phyloP scores from a whole-genome alignment of 2,113 vertebrate genomes.

The Tachysurus vachellii region DNA sequence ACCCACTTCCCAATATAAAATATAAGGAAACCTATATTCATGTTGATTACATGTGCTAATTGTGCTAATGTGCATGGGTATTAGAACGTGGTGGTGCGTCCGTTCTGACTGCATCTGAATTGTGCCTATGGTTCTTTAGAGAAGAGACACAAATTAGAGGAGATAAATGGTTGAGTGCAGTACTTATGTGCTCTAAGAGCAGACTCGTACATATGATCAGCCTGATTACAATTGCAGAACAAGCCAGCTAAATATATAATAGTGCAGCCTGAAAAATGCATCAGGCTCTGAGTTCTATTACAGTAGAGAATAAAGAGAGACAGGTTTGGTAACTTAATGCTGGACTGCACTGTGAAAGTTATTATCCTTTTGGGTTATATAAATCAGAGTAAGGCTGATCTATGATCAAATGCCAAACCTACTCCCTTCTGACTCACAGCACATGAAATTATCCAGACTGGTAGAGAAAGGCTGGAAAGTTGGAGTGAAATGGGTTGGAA shows the following conservation, averaged over 20 bases:
- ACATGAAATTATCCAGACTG: slow-evolving; percentile 14
- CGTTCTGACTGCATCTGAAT: slow-evolving; percentile 25
- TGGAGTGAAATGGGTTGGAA: slow-evolving; percentile 19
- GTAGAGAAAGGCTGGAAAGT: slow-evolving; percentile 37
- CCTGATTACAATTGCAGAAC: slow-evolving; percentile 22
- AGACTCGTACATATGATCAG: background rate
- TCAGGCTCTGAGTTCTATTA: background rate
- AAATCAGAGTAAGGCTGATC: slow-evolving; percentile 16
- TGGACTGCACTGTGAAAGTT: slow-evolving; percentile 20
- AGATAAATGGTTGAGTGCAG: slow-evolving; percentile 34
- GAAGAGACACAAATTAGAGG: background rate
- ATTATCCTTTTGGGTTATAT: slow-evolving; percentile 11
- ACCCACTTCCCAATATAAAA: slow-evolving; percentile 33
- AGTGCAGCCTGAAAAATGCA: background rate
- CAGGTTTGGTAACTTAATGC: background rate
- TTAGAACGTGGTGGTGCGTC: slow-evolving; percentile 15
- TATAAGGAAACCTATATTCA: slow-evolving; percentile 36
- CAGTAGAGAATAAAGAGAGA: background rate
- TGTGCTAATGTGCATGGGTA: slow-evolving; percentile 18
- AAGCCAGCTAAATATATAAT: slow-evolving; percentile 35
- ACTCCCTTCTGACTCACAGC: slow-evolving; percentile 32
- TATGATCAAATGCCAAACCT: slow-evolving; percentile 8
- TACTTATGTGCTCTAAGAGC: slow-evolving; percentile 19
- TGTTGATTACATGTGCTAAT: slow-evolving; percentile 37
- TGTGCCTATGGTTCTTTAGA: slow-evolving; percentile 25